Conservation (phyloP, 2,113 vertebrate species). For the Mungos mungo region DNA sequence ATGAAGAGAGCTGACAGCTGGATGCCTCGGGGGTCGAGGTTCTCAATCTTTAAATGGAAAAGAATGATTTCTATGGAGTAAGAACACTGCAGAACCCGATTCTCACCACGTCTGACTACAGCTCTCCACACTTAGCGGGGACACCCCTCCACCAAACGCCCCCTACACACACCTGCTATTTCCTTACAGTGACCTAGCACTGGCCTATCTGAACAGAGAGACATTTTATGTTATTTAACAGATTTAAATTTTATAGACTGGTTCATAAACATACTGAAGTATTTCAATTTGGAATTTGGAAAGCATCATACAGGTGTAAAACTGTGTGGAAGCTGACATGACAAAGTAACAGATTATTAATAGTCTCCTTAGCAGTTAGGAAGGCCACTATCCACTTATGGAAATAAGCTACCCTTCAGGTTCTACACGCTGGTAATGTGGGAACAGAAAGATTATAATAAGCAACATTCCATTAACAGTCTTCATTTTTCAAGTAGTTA, state of each 20-base stretch:
- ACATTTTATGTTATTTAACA: not conserved
- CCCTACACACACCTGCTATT: not conserved
- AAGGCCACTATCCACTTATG: not conserved
- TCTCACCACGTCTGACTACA: not conserved
- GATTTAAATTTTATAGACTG: not conserved
- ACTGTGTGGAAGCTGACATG: not conserved
- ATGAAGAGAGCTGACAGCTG: conserved; percentile 97
- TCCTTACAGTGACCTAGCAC: not conserved
- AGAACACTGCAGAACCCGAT: not conserved
- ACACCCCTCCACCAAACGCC: not conserved
- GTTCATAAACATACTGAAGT: conserved; percentile 24
- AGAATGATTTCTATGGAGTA: conserved; percentile 67
- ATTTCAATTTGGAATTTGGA: not conserved
- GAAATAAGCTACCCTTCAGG: not conserved
- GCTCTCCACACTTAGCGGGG: not conserved
- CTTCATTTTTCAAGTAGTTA: conserved; percentile 16
- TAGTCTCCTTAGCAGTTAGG: not conserved
- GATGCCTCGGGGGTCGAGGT: conserved; percentile 94
- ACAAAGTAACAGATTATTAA: not conserved
- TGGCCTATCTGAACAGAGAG: not conserved
- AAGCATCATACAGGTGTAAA: not conserved
- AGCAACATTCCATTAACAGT: conserved; percentile 28
- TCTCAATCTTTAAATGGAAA: conserved; percentile 91
- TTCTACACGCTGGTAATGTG: not conserved
- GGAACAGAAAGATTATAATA: conserved; percentile 18